phyloP scores from a whole-genome alignment of 2,113 vertebrate species.

The Gopherus flavomarginatus region DNA sequence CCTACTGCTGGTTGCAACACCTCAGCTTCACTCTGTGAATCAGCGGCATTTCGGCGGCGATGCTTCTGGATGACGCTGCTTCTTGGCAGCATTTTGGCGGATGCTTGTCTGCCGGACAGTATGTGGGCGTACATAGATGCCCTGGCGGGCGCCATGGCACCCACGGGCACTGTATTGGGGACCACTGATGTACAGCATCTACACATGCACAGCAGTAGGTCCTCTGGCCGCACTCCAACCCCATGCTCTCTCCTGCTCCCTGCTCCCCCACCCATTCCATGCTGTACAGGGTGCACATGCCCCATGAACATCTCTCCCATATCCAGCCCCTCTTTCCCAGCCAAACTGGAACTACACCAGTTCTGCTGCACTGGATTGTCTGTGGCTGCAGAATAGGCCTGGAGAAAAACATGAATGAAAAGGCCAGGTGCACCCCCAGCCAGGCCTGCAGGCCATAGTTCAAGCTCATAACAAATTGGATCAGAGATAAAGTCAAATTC shows the following conservation, averaged over 20 bases:
- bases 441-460: conserved; percentile 2
- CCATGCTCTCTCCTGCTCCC: not conserved
- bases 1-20: too few relatives aligned
- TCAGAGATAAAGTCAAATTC: conserved; percentile 47
- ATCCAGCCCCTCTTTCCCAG: not conserved
- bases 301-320: not conserved
- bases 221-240: not conserved
- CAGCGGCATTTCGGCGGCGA: too few relatives aligned
- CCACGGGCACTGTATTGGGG: too few relatives aligned
- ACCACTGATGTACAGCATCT: not conserved
- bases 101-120: too few relatives aligned
- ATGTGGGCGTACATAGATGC: too few relatives aligned
- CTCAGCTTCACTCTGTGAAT: too few relatives aligned
- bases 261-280: rapidly evolving
- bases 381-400: not conserved
- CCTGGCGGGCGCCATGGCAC: too few relatives aligned
- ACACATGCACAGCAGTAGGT: not conserved
- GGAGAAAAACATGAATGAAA: not conserved
- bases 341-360: rapidly evolving
- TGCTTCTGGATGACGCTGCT: too few relatives aligned
- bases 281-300: not conserved
- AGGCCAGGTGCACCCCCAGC: not conserved
- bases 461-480: conserved; percentile 22
- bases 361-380: not conserved
- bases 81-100: too few relatives aligned